Base-by-base conservation (phyloP, 2,113 vertebrate genomes). In the Burhinus bistriatus region DNA sequence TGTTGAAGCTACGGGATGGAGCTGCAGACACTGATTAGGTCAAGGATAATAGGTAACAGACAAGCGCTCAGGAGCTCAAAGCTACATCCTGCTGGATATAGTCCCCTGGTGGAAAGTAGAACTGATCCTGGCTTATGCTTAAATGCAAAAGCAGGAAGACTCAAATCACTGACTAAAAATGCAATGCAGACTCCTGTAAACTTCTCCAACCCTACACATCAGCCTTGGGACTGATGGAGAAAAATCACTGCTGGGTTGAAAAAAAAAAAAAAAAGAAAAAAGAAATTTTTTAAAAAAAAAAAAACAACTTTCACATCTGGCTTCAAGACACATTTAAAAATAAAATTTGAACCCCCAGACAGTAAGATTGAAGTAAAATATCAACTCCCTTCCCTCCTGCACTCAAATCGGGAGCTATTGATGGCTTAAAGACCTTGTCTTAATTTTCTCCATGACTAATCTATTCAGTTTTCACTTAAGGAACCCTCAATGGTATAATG, bases 371-470 rank as follows among this genome's bases (percentile, higher is more conserved):
- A 90, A 96, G 71, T 77, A 58, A 95, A 95, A 95, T 70, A 83
- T 51, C 47, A 57, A 55, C 94, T 90, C 93, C 16, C 38, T 87
- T 69, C 54, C 57, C 93, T 82, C 78, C 66, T 80, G 93, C 87
- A 95, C 93, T 95, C 75, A 88, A 79, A 94, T 83, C 3, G 66
- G 91, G 93, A 95, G 82, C 92, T 97, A 95, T 44, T 96, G 96
- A 96, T 97, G 93, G 89, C 92, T 97, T 96, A 96, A 97, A 95
- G 95, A 96, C 94, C 94, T 89, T 86, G 86, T 91, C 94, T 95
- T 96, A 96, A 96, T 97, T 96, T 96, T 93, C 95, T 96, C 95
- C 95, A 93, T 96, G 95, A 97, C 95, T 96, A 96, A 97, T 95
- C 95, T 96, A 96, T 95, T 95, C 89, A 92, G 51, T 90, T 92